phyloP scores from a whole-genome alignment of 2,113 vertebrate species.

The Tylochromis polylepis region DNA sequence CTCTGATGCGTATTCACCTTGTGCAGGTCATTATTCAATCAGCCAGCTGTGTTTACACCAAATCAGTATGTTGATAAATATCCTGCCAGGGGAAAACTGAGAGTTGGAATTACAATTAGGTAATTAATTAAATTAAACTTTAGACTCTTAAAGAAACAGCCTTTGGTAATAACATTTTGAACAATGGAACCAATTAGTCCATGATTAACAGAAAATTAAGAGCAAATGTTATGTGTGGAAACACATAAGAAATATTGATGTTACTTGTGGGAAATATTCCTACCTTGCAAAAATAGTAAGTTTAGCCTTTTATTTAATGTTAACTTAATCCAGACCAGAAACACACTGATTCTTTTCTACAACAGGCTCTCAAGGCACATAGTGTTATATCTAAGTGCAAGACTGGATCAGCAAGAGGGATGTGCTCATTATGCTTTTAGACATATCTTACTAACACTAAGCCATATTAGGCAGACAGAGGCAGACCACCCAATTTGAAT shows the following conservation, averaged over 20 bases:
- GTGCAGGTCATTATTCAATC: background rate
- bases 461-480: background rate
- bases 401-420: background rate
- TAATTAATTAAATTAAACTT: background rate
- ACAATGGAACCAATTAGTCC: background rate
- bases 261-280: background rate
- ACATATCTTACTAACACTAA: background rate
- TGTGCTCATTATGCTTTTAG: background rate
- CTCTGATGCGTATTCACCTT: background rate
- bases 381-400: background rate
- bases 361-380: background rate
- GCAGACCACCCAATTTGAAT: background rate
- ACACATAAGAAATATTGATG: background rate
- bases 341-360: background rate
- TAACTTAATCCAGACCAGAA: background rate
- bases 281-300: background rate
- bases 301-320: background rate
- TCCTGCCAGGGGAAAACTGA: background rate
- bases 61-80: background rate
- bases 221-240: background rate
- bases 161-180: background rate
- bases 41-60: background rate
- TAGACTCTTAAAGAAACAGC: background rate
- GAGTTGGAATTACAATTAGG: background rate
- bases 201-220: background rate